Evolutionary conservation across 2,888 invertebrate genomes (phyloP).

Genomic region (Tuta absoluta): DNA sequence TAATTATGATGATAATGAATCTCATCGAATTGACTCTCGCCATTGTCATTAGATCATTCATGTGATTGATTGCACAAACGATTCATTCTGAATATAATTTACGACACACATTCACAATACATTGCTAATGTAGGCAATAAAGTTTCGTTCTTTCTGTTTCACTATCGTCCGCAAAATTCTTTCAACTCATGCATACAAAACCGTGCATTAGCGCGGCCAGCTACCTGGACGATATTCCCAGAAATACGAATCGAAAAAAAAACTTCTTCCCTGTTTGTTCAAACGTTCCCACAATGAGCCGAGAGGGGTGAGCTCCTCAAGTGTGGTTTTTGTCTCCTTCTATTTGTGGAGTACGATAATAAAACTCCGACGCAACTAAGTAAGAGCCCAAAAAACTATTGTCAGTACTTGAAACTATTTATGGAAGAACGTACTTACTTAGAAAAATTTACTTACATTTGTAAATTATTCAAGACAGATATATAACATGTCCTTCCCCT

Average conservation of each 20-base stretch:
- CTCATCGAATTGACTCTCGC: neutral
- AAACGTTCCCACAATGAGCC: slow-evolving; percentile 73
- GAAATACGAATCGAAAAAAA: slow-evolving; percentile 67
- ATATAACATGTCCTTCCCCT: neutral
- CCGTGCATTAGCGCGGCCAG: slow-evolving; percentile 50
- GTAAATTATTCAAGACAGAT: neutral
- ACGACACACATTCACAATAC: neutral
- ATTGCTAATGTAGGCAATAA: slow-evolving; percentile 22
- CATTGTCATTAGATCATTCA: neutral
- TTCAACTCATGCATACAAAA: slow-evolving; percentile 55
- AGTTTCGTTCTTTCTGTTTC: slow-evolving; percentile 16
- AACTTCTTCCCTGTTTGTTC: slow-evolving; percentile 60
- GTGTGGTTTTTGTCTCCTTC: slow-evolving; percentile 74
- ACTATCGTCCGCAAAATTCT: slow-evolving; percentile 38
- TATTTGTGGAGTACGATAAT: slow-evolving; percentile 72
- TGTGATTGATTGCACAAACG: slow-evolving; percentile 4
- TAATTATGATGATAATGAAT: neutral
- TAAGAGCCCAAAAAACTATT: slow-evolving; percentile 32
- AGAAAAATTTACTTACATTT: neutral
- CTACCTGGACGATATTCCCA: slow-evolving; percentile 72
- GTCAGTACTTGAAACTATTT: slow-evolving; percentile 8
- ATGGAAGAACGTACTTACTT: neutral
- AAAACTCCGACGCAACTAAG: slow-evolving; percentile 60
- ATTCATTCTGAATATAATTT: neutral
- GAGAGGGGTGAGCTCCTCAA: slow-evolving; percentile 72